Evolutionary conservation across 2,797 vertebrate species (phyloP), one percentile per base, ranked within the genome.

Genomic region (Hylomyscus alleni): DNA sequence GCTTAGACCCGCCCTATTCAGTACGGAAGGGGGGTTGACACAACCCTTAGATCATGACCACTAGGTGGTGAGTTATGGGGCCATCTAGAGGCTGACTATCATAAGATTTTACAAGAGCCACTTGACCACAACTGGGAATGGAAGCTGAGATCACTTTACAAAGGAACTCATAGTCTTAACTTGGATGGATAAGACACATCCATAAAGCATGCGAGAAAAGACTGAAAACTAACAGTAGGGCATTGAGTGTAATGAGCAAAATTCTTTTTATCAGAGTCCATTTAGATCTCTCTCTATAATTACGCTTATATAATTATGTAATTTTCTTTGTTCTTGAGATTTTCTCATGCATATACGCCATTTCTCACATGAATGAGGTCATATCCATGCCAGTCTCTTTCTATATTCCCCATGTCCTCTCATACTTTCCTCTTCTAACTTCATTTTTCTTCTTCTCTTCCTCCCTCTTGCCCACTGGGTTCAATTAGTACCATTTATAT

Each of bases 161-260:
- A n/a, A 89, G 65, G 58, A 93, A n/a, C 15, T 50, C 92, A 72
- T 2, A 67, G 1, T 90, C 72, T 82, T 82, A 72, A 86, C 7
- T n/a, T 54, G n/a, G 50, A 37, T 54, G 26, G 26, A 72, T n/a
- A 56, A 91, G 72, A 62, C 19, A 84, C 0, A 24, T 4, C 34
- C 11, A 60, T 47, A 91, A 67, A 84, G 87, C 60, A 76, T 50
- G n/a, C 69, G 85, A 50, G 65, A 91, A 69, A 86, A 81, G 80
- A 54, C 13, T 14, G 37, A 29, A 83, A 67, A 54, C 56, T 92
- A 76, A 93, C 12, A 86, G 52, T 65, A n/a, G 29, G 29, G 50
- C 34, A 14, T 58, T 52, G 29, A 34, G 7, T 58, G 37, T 82
- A 91, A 77, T 37, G 12, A 31, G 6, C 11, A 34, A 58, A 54